Evolutionary conservation across 2,113 vertebrate genomes (phyloP).

Genomic region (Oryzias melastigma): DNA sequence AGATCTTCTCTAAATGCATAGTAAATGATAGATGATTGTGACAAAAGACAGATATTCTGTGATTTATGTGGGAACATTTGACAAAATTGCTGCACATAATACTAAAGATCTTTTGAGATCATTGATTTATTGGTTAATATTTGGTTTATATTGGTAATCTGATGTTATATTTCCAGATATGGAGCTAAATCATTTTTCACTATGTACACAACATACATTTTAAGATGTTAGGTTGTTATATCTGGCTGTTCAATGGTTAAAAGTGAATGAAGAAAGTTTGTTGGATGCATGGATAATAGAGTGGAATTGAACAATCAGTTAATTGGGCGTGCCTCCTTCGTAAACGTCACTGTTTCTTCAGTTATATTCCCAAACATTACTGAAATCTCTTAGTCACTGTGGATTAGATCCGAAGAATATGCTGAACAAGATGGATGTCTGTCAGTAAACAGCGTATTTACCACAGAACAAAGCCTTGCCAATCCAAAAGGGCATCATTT

Average conservation of each 20-base stretch:
- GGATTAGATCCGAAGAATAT: neutral
- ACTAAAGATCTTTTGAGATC: neutral
- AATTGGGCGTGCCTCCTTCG: neutral
- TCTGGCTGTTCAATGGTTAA: neutral
- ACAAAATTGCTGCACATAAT: neutral
- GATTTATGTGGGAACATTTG: neutral
- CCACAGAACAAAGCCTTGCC: neutral
- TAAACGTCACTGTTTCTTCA: neutral
- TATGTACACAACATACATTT: neutral
- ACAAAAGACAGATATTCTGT: conserved; percentile 4
- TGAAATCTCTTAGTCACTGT: neutral
- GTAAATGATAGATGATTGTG: conserved; percentile 26
- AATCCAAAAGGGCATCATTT: conserved; percentile 12
- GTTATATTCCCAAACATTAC: neutral
- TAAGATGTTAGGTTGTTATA: neutral
- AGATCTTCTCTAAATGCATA: neutral
- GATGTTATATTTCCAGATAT: neutral
- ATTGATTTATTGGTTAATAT: neutral
- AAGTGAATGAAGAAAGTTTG: neutral
- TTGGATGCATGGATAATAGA: neutral
- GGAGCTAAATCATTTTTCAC: neutral
- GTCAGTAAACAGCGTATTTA: neutral
- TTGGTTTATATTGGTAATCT: neutral
- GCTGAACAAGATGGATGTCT: neutral
- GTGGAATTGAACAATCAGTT: conserved; percentile 12